Evolutionary conservation across 1,140 invertebrate genomes (phyloP).

Genomic region (Antheraea pernyi): DNA sequence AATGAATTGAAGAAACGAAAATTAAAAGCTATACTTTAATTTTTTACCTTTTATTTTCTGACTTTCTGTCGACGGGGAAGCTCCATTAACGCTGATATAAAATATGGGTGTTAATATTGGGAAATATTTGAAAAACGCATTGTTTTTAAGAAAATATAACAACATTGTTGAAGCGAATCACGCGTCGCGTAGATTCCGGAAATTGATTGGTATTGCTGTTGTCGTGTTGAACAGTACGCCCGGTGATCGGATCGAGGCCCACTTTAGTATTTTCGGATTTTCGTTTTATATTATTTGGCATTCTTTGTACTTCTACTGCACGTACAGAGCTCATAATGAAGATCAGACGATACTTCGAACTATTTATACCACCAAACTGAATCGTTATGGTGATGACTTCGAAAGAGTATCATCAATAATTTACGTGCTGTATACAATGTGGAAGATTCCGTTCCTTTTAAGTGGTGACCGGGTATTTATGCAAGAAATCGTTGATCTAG

Average conservation of each 20-base stretch:
- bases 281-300: slow-evolving; percentile 28
- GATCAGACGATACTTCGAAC: slow-evolving; percentile 47
- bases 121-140: neutral
- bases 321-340: slow-evolving; percentile 29
- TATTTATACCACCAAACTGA: slow-evolving; percentile 49
- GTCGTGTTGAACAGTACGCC: slow-evolving; percentile 22
- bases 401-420: slow-evolving; percentile 38
- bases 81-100: neutral
- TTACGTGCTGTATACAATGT: slow-evolving; percentile 44
- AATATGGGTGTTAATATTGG: neutral
- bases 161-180: slow-evolving; percentile 35
- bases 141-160: slow-evolving; percentile 12
- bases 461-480: slow-evolving; percentile 30
- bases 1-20: neutral
- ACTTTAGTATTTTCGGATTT: slow-evolving; percentile 11
- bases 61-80: neutral
- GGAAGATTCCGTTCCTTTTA: slow-evolving; percentile 48
- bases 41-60: neutral
- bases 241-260: neutral
- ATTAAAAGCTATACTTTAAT: neutral
- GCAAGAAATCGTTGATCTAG: slow-evolving; percentile 37
- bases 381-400: slow-evolving; percentile 53
- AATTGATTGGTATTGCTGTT: slow-evolving; percentile 27
- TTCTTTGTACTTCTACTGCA: slow-evolving; percentile 41
- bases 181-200: slow-evolving; percentile 22